phyloP scores from a whole-genome alignment of 1,140 invertebrate genomes.

The Psilanteris sp. region DNA sequence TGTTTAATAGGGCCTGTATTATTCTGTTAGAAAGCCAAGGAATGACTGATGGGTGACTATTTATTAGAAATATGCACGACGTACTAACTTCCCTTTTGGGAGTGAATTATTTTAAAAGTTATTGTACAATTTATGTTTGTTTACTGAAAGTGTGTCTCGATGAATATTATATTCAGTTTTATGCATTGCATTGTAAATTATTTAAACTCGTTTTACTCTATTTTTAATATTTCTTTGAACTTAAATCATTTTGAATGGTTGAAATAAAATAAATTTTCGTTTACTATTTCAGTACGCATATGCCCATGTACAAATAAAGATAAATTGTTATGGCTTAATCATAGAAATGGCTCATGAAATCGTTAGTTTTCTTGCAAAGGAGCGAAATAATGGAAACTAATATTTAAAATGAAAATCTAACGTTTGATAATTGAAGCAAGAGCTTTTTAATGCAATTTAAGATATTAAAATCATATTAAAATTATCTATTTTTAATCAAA shows the following conservation, averaged over 20 bases:
- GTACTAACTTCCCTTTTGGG: too few relatives aligned
- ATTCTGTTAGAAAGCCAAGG: slow-evolving; percentile 1
- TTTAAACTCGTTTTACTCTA: background rate
- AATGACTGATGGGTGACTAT: too few relatives aligned
- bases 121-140: too few relatives aligned
- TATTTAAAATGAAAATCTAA: slow-evolving; percentile 2
- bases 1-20: slow-evolving; percentile 9
- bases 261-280: slow-evolving; percentile 10
- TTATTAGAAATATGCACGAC: too few relatives aligned
- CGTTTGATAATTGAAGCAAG: background rate
- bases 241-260: background rate
- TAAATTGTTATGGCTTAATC: slow-evolving; percentile 20
- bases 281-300: slow-evolving; percentile 10
- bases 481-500: too few relatives aligned
- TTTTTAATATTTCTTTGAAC: background rate
- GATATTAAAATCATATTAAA: too few relatives aligned
- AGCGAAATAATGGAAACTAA: background rate
- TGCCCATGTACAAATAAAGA: slow-evolving; percentile 12
- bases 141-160: too few relatives aligned
- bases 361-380: background rate
- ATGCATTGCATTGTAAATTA: too few relatives aligned
- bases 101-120: too few relatives aligned
- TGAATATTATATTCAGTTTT: too few relatives aligned
- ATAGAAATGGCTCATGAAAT: slow-evolving; percentile 12
- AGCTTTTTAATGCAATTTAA: too few relatives aligned